Base-by-base conservation (phyloP, 2,888 invertebrate species). In the Drosophila ezoana region DNA sequence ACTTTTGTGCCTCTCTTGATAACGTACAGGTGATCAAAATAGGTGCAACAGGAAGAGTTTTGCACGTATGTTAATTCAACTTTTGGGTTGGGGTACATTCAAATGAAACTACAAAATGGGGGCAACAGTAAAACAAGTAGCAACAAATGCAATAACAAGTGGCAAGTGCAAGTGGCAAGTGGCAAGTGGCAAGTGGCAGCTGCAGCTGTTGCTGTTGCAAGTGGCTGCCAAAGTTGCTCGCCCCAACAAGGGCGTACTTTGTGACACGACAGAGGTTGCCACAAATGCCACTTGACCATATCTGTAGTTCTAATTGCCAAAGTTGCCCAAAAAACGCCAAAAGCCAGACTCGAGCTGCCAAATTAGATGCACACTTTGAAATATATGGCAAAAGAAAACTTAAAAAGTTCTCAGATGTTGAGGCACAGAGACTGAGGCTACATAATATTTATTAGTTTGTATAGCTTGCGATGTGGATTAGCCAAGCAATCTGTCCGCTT, bases 261-360 rank as follows among this genome's bases (percentile, higher is more conserved):
- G 38, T n/a, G 57, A 49, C 32, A 11, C 52, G 45, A 38, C 54
- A 45, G 37, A 51, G 54, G 56, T 37, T 73, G 62, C 67, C 78
- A 44, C 38, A 62, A 59, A 52, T 45, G 48, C 72, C 81, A 77
- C 79, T 78, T 72, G 66, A 52, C 73, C 66, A 71, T 69, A 70
- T 73, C 68, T 61, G 74, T 72, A 87, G 70, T 67, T 73, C 72
- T 85, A 85, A 85, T 85, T 85, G 81, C 89, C 64, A 85, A 85
- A 85, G 78, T 85, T 85, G 56, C 33, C 35, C 60, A 38, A 65
- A 71, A 75, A 71, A 75, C 61, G 47, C 32, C 65, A 53, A 64
- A 45, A 56, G 58, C 13, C 52, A 45, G 44, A 54, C 44, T 35
- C 23, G 63, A 48, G 63, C 52, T 44, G 51, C 45, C 68, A 87